Conservation (phyloP, 2,113 vertebrate genomes). For the Noctilio leporinus region DNA sequence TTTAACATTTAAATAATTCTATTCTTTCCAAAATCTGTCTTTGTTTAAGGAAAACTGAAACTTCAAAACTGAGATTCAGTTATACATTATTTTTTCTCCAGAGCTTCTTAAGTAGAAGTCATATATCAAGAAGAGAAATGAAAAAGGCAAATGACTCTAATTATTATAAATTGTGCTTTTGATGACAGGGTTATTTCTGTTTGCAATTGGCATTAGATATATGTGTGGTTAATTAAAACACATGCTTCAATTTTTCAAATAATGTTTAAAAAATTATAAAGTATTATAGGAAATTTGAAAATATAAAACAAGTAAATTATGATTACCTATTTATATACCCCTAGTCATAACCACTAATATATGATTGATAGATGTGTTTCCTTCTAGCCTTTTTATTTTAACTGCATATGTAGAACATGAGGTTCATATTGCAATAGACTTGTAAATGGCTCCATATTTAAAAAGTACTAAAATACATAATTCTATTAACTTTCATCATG, state of each 20-base stretch:
- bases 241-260: conserved; percentile 7
- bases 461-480: background rate
- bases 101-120: background rate
- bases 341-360: background rate
- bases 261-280: background rate
- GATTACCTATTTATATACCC: background rate
- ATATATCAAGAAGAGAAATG: background rate
- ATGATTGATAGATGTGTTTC: background rate
- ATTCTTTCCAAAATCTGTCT: background rate
- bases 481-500: conserved; percentile 8
- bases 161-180: background rate
- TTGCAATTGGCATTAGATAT: background rate
- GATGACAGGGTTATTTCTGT: background rate
- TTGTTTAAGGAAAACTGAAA: background rate
- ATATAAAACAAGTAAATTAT: background rate
- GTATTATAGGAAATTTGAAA: background rate
- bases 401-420: background rate
- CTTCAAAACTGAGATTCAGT: background rate
- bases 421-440: background rate
- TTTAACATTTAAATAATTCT: background rate
- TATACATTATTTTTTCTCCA: background rate
- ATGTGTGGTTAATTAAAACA: background rate
- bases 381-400: background rate
- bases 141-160: background rate
- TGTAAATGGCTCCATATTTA: background rate